Evolutionary conservation across 2,797 vertebrate genomes (phyloP).

Genomic region (Ctenosaura bakeri): DNA sequence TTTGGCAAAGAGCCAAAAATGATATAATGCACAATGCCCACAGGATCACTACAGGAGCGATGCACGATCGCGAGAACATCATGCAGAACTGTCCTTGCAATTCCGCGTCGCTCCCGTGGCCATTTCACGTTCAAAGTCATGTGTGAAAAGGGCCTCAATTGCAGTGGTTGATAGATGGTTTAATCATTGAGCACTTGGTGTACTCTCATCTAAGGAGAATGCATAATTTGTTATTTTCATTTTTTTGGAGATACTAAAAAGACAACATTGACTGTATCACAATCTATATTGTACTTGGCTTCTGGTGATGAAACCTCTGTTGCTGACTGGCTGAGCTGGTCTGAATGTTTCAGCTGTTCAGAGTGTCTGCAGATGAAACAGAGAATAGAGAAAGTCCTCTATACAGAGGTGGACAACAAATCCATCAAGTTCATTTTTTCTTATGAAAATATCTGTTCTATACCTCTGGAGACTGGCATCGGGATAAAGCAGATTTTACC

Average conservation of each 20-base stretch:
- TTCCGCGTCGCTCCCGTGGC: no score
- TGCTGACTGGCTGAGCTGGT: not conserved
- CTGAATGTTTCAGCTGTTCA: not conserved
- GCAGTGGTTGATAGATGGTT: not conserved
- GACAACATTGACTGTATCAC: not conserved
- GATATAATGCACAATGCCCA: no score
- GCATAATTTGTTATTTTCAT: conserved; percentile 23
- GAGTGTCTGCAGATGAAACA: not conserved
- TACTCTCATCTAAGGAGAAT: conserved; percentile 11
- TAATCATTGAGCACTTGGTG: not conserved
- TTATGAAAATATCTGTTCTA: not conserved
- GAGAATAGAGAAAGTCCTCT: not conserved
- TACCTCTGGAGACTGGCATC: not conserved
- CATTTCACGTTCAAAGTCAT: no score
- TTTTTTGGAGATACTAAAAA: not conserved
- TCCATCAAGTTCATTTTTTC: not conserved
- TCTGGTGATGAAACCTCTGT: not conserved
- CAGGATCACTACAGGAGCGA: no score
- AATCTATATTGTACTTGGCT: conserved; percentile 2
- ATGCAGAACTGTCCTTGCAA: no score
- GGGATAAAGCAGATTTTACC: not conserved
- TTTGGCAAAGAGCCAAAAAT: no score
- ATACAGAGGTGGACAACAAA: not conserved
- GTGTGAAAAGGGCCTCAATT: no score
- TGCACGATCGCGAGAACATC: no score